Evolutionary conservation across 2,888 invertebrate genomes (phyloP), one percentile per base, ranked within the genome.

Genomic region (Callinectes sapidus): DNA sequence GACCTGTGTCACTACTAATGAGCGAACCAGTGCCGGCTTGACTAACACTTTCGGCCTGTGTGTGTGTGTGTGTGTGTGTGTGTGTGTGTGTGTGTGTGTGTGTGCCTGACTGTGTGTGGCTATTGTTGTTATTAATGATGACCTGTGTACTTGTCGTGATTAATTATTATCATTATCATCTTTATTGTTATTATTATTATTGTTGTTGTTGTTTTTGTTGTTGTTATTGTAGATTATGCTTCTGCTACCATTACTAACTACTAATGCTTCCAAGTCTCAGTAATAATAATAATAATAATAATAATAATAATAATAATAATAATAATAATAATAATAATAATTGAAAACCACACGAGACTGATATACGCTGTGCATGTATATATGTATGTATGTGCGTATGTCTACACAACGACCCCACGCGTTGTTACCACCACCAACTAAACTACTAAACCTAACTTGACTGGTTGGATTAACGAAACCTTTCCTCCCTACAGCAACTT

Each of bases 341-440:
- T 3, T 81, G 1, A 81, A 81, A 81, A 32, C n/a, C 81, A 81
- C 81, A 81, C 18, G 16, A 81, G 81, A 81, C 81, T 81, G 81
- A 81, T 35, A 16, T 35, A 32, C 35, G 18, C 3, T 87, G 54
- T 35, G 18, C 39, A 18, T 86, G 18, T 86, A 18, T 87, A 18
- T 87, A 28, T 87, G 54, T 87, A 23, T 87, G 39, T 89, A 35
- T 89, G 66, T 89, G 66, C 32, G 66, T 89, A 61, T 35, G 55
- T 66, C n/a, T 61, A 89, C 35, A 13, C 23, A 28, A 42, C 42
- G 87, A 23, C 87, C 2, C 2, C 87, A 42, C 87, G 42, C 87
- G 32, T 48, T 48, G 48, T 23, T 28, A 39, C 10, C 39, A 39
- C 86, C 86, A 42, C 35, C 42, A 39, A 14, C 42, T 16, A n/a